phyloP scores from a whole-genome alignment of 2,113 vertebrate genomes.

The Emydocephalus ijimae region DNA sequence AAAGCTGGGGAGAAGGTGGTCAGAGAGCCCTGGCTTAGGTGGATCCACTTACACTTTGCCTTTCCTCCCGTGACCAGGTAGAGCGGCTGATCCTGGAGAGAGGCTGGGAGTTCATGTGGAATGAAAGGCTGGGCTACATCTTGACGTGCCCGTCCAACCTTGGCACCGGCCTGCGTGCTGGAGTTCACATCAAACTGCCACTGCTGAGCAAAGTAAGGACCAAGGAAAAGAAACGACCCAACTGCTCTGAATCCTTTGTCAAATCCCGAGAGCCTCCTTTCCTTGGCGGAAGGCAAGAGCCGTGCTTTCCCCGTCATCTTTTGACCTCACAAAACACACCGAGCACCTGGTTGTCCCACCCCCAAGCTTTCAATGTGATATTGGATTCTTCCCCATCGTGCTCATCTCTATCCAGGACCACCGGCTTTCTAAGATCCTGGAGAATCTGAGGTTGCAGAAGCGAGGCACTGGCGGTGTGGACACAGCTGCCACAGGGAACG shows the following conservation, averaged over 20 bases:
- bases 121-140: conserved; percentile 79
- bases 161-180: conserved; percentile 79
- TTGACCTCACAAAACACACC: neutral
- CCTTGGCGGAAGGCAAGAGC: neutral
- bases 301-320: neutral
- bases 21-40: neutral
- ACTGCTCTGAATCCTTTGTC: neutral
- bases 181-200: conserved; percentile 80
- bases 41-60: neutral
- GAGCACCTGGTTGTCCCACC: too few species aligned
- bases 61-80: conserved; percentile 61
- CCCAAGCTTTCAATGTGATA: neutral
- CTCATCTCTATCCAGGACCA: conserved; percentile 71
- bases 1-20: neutral
- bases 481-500: conserved; percentile 82
- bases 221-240: neutral
- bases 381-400: neutral
- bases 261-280: neutral
- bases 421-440: conserved; percentile 88
- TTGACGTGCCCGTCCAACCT: conserved; percentile 83
- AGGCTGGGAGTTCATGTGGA: conserved; percentile 89
- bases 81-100: conserved; percentile 78
- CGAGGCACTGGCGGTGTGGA: conserved; percentile 94
- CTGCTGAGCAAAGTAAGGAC: conserved; percentile 78
- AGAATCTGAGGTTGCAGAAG: conserved; percentile 92